A percentile compares a stretch with the other conserved stretches of the same genome.
phyloP scores from a whole-genome alignment of 1,140 invertebrate species.

The Nasonia giraulti region DNA sequence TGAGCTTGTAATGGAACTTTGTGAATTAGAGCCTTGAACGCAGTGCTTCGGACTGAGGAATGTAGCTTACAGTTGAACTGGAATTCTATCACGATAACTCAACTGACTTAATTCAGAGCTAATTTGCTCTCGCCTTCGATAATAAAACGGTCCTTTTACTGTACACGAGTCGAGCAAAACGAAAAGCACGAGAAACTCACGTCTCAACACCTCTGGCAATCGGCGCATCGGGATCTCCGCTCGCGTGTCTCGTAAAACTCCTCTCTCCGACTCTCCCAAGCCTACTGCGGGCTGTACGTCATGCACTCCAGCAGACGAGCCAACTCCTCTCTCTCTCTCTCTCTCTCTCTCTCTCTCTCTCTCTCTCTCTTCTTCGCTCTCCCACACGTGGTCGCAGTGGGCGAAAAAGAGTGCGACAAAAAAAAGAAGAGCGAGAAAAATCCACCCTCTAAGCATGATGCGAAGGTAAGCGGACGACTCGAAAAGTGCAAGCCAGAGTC shows the following conservation, averaged over 20 bases:
- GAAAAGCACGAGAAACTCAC: too few species aligned
- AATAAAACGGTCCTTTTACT: too few species aligned
- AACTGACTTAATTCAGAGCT: too few species aligned
- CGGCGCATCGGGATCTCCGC: neutral
- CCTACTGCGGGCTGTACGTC: neutral
- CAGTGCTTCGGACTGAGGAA: too few species aligned
- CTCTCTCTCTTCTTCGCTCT: neutral
- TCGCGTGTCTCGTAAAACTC: constrained; percentile 9
- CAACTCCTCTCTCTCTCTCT: neutral
- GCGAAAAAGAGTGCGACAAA: neutral
- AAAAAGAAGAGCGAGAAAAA: constrained; percentile 38
- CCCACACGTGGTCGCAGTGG: neutral
- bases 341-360: neutral
- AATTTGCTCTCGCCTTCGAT: too few species aligned
- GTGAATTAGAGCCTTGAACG: neutral
- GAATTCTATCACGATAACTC: too few species aligned
- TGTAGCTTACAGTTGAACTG: too few species aligned
- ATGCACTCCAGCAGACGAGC: neutral
- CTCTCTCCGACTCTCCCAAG: neutral
- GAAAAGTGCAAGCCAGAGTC: constrained; percentile 69
- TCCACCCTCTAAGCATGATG: constrained; percentile 71
- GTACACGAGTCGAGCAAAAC: neutral
- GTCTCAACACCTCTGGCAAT: neutral
- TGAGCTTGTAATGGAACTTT: neutral
- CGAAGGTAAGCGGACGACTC: constrained; percentile 58